Conservation (phyloP, 2,797 vertebrate species). For the Threskiornis aethiopicus region DNA sequence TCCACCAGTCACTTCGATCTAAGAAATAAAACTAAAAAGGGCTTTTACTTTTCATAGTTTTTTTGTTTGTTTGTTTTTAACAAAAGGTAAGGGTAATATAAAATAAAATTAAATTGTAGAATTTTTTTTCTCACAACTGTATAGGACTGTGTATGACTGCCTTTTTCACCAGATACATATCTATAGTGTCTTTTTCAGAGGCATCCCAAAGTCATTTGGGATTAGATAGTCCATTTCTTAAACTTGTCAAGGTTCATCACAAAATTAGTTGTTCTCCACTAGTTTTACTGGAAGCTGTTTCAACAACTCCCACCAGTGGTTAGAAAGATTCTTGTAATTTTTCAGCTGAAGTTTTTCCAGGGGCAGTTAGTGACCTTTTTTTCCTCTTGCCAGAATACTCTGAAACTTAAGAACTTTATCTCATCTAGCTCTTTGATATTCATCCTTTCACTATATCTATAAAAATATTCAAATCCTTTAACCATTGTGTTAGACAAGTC, state of each 20-base stretch:
- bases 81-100: background rate
- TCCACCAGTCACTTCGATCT: background rate
- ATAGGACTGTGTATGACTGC: background rate
- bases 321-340: background rate
- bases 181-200: background rate
- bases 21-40: background rate
- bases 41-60: background rate
- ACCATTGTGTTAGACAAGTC: background rate
- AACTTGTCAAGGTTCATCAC: background rate
- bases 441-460: background rate
- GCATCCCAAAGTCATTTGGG: background rate
- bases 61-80: background rate
- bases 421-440: background rate
- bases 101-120: background rate
- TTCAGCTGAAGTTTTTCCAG: background rate
- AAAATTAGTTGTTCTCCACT: background rate
- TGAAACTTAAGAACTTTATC: background rate
- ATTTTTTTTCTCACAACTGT: accelerated
- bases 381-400: background rate
- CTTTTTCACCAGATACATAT: background rate
- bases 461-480: background rate
- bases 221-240: background rate
- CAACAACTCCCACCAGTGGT: background rate
- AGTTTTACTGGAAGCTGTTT: background rate
- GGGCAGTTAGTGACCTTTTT: background rate